These are phyloP conservation scores for Phylloscopus trochiloides DNA, from an alignment of 2,113 vertebrate species.

Conservation along the genomic window DNA sequence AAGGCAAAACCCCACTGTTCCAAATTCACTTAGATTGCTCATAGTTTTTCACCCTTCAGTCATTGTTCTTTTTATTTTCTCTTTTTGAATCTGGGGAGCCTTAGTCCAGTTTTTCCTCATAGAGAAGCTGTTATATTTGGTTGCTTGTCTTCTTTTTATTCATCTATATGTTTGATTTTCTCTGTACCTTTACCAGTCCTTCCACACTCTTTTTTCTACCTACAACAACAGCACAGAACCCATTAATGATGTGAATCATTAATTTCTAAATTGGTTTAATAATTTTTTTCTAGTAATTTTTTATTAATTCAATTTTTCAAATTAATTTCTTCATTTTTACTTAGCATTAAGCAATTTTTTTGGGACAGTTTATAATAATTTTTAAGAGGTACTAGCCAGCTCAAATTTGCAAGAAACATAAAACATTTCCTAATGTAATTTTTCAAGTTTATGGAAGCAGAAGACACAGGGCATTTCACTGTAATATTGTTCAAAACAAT, in stretches of 20 bases:
- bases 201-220: neutral
- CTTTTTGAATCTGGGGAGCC: neutral
- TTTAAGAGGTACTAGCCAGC: neutral
- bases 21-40: neutral
- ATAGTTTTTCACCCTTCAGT: neutral
- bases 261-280: neutral
- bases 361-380: fast-evolving
- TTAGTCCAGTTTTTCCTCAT: neutral
- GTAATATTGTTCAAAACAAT: neutral
- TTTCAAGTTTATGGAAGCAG: neutral
- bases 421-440: neutral
- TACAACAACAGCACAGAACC: neutral
- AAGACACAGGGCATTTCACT: neutral
- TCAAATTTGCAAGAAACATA: neutral
- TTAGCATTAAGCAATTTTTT: neutral
- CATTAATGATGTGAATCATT: neutral
- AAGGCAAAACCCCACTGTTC: neutral
- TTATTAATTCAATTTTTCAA: neutral
- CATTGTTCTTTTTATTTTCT: neutral
- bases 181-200: neutral
- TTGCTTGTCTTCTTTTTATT: neutral
- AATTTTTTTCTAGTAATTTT: neutral
- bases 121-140: neutral
- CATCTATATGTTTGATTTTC: neutral
- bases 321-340: neutral